These are phyloP conservation scores for Liopterus haemorrhoidalis DNA, from an alignment of 2,888 invertebrate species.

Conservation along the genomic window DNA sequence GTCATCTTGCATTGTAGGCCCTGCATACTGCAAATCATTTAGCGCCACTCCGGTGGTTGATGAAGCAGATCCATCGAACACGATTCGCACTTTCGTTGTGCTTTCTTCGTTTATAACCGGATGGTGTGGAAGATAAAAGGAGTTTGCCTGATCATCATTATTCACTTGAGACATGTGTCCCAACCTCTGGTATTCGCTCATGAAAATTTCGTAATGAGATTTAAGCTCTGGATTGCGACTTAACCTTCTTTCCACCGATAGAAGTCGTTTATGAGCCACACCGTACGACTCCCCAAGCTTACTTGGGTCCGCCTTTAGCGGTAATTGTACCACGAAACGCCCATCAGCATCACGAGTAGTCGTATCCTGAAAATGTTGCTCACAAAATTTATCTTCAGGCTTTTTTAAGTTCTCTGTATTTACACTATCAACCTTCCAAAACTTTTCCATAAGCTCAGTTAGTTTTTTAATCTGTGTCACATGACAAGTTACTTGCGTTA, in stretches of 20 bases:
- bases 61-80: constrained; percentile 35
- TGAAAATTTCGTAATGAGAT: constrained; percentile 24
- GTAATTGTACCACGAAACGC: constrained; percentile 21
- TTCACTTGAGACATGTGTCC: constrained; percentile 28
- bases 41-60: constrained; percentile 30
- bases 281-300: constrained; percentile 26
- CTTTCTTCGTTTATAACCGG: constrained; percentile 29
- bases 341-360: constrained; percentile 23
- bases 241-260: constrained; percentile 24
- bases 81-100: constrained; percentile 36
- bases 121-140: constrained; percentile 35
- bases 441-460: too few species aligned
- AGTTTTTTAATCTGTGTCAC: too few species aligned
- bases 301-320: constrained; percentile 11
- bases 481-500: too few species aligned
- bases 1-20: constrained; percentile 34
- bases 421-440: constrained; percentile 33
- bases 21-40: constrained; percentile 34
- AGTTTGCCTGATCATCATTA: background rate
- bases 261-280: constrained; percentile 23
- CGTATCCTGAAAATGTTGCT: constrained; percentile 26
- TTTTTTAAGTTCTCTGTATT: constrained; percentile 2
- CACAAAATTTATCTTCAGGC: constrained; percentile 29
- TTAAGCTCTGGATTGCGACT: constrained; percentile 3
- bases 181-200: constrained; percentile 25